Base-by-base conservation (phyloP, 23 tunicate genomes). In the Phallusia fumigata region DNA sequence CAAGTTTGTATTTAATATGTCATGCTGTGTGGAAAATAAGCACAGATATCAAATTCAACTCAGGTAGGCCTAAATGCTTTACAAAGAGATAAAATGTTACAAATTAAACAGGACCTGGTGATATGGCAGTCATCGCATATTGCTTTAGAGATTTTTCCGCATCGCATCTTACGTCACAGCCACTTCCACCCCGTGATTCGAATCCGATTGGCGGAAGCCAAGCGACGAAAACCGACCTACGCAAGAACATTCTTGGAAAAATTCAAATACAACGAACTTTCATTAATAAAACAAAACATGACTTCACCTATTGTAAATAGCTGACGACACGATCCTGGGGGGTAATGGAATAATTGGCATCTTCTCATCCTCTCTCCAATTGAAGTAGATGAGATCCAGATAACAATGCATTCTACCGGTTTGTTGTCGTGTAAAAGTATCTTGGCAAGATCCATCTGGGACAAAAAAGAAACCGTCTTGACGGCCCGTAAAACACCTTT, bases 381-480 rank as follows among this genome's bases (percentile, higher is more conserved):
- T 36, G 0, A 0, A 31, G 64, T 82, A 82, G 0, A 82, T 35
- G 15, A 82, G 53, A 35, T 82, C 85, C 12, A 82, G 65, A 76
- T 82, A 82, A 30, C 85, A 82, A 82, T 82, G 85, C 85, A 82
- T 82, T 35, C 85, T 35, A 52, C 32, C 85, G 21, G 52, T 1
- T 32, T 82, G 85, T 65, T 82, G 85, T 8, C 40, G 77, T 18
- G 85, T 82, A 30, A 82, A 82, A 36, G 64, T 72, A 69, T 72
- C 77, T 34, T 82, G 85, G 22, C 85, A 82, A 2, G 85, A 65
- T 32, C 85, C 85, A 65, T 82, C 85, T 82, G 77, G 19, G n/a
- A n/a, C 10, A 40, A 40, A 40, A 40, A 40, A 10, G 47, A 40
- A 40, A 40, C n/a, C n/a, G n/a, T n/a, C n/a, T n/a, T n/a, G n/a